These are phyloP conservation scores for Helogale parvula DNA, from an alignment of 2,113 vertebrate species.

Conservation along the genomic window DNA sequence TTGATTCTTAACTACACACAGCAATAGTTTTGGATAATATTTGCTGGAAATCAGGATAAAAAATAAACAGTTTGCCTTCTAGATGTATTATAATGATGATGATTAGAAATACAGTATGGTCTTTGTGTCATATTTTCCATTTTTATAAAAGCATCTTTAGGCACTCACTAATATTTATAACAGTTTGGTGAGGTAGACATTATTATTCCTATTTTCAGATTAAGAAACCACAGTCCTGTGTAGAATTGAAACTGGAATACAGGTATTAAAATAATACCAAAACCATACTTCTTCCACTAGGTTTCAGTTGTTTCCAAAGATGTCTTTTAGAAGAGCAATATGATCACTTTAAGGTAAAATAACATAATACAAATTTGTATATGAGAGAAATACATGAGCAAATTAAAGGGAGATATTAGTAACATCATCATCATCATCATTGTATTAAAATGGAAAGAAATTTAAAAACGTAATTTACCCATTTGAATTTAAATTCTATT, in stretches of 20 bases:
- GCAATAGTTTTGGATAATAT: neutral
- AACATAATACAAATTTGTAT: neutral
- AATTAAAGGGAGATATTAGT: neutral
- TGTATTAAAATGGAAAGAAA: neutral
- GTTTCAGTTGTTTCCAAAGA: neutral
- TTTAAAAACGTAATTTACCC: neutral
- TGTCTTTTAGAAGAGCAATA: neutral
- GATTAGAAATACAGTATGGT: neutral
- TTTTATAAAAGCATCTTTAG: neutral
- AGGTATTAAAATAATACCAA: neutral
- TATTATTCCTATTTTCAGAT: neutral
- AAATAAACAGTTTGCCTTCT: neutral
- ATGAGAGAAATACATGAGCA: neutral
- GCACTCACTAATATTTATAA: neutral
- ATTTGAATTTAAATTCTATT: constrained; percentile 1
- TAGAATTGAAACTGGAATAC: constrained; percentile 2
- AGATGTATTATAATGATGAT: neutral
- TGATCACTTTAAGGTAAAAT: neutral
- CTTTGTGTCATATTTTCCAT: neutral
- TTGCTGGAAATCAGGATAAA: neutral
- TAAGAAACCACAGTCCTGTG: neutral
- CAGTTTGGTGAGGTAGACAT: neutral
- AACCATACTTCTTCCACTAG: neutral
- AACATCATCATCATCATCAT: neutral
- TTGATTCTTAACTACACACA: neutral